Conservation (phyloP, 1,140 invertebrate genomes). For the Drosophila trapezifrons region DNA sequence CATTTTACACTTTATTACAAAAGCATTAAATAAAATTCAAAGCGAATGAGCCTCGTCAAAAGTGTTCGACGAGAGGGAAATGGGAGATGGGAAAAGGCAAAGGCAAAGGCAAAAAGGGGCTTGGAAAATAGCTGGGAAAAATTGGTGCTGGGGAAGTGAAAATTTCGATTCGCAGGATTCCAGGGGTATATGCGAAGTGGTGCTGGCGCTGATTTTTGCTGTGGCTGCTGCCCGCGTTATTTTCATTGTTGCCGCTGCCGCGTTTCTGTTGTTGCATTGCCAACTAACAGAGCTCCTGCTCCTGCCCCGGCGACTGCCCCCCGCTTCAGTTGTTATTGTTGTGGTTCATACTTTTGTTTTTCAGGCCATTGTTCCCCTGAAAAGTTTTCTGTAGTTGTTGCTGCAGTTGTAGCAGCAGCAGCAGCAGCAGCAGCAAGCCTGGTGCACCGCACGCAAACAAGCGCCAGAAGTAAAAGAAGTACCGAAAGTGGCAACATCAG, state of each 20-base stretch:
- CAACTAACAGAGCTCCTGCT: constrained; percentile 36
- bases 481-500: constrained; percentile 65
- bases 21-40: constrained; percentile 83
- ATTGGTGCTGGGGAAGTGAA: background rate
- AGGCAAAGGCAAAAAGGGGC: constrained; percentile 1
- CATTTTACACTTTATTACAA: constrained; percentile 83
- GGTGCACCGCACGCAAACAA: constrained; percentile 66
- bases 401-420: constrained; percentile 24
- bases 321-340: constrained; percentile 66
- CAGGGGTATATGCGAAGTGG: constrained; percentile 58
- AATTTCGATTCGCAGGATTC: constrained; percentile 63
- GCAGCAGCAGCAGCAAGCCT: constrained; percentile 28
- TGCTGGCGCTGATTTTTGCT: constrained; percentile 26
- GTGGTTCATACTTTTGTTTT: constrained; percentile 78
- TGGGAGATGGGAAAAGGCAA: background rate
- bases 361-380: constrained; percentile 64
- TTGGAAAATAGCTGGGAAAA: background rate
- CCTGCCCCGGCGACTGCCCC: background rate
- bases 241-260: constrained; percentile 32
- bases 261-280: constrained; percentile 56
- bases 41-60: constrained; percentile 74
- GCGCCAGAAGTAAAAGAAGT: constrained; percentile 64
- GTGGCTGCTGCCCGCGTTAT: constrained; percentile 31
- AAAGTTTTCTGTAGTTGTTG: constrained; percentile 44
- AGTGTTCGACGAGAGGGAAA: constrained; percentile 34